Percentiles rank a stretch among this genome's conserved stretches.
Conservation (phyloP, 53 echinoderm and acorn worm genomes). For the Mesocentrotus franciscanus region DNA sequence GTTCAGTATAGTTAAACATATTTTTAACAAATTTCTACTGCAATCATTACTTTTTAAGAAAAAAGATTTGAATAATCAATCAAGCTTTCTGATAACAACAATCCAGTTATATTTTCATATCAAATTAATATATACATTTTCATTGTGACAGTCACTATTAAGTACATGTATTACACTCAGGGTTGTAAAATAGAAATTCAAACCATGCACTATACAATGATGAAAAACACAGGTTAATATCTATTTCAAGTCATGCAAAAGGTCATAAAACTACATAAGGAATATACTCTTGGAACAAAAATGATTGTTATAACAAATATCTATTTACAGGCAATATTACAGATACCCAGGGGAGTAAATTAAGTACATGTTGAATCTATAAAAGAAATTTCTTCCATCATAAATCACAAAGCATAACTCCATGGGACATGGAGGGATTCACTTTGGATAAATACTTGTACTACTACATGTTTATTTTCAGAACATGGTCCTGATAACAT, state of each 20-base stretch:
- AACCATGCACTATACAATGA: not conserved
- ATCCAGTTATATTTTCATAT: not conserved
- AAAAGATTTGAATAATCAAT: not conserved
- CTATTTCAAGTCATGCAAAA: conserved; percentile 24
- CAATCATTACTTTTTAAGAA: no score
- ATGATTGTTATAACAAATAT: not conserved
- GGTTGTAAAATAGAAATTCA: not conserved
- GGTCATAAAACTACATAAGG: not conserved
- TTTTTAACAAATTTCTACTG: no score
- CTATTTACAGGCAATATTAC: not conserved
- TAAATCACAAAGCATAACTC: not conserved
- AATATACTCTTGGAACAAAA: not conserved
- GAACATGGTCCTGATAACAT: not conserved
- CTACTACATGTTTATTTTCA: no score
- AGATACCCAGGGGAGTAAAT: not conserved
- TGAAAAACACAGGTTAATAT: not conserved
- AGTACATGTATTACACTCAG: not conserved
- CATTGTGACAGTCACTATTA: not conserved
- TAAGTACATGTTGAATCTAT: no score
- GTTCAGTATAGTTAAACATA: not conserved
- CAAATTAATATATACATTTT: not conserved
- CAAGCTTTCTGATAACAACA: not conserved
- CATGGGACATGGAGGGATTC: not conserved
- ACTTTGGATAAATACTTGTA: not conserved
- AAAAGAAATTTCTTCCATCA: no score